Conservation (phyloP, 2,888 invertebrate genomes). For the Pheosia tremula region DNA sequence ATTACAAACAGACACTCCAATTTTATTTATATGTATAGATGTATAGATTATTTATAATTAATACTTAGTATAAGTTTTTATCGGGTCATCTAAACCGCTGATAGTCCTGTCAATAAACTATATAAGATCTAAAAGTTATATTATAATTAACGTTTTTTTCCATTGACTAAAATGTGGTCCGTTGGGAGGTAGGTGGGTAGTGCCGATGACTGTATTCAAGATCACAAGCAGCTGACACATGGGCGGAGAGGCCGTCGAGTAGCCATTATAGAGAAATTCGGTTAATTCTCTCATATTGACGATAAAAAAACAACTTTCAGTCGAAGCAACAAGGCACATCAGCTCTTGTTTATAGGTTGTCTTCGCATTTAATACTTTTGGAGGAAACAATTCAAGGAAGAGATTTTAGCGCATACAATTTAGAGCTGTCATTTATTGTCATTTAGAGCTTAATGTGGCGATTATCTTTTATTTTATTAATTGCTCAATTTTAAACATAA, state of each 20-base stretch:
- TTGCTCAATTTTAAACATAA: no score
- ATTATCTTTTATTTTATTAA: no score
- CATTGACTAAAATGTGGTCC: conserved; percentile 26
- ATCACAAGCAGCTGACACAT: conserved; percentile 33
- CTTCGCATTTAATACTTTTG: neutral
- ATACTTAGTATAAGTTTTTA: neutral
- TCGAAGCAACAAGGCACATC: neutral
- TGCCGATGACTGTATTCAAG: conserved; percentile 39
- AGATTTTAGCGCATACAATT: no score
- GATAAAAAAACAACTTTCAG: neutral
- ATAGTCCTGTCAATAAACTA: conserved; percentile 33
- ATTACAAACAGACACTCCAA: no score
- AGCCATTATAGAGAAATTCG: neutral
- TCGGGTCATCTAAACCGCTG: neutral
- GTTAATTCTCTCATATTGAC: neutral
- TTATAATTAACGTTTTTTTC: conserved; percentile 23
- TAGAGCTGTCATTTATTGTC: no score
- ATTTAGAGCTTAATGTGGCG: no score
- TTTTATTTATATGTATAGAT: no score
- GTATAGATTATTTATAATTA: neutral
- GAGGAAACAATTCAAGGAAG: no score
- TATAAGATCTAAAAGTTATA: conserved; percentile 8
- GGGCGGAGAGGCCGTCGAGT: conserved; percentile 13
- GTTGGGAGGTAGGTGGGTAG: conserved; percentile 32
- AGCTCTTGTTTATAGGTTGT: neutral